Conservation (phyloP, 2,888 invertebrate genomes). For the Gymnocheta viridis region DNA sequence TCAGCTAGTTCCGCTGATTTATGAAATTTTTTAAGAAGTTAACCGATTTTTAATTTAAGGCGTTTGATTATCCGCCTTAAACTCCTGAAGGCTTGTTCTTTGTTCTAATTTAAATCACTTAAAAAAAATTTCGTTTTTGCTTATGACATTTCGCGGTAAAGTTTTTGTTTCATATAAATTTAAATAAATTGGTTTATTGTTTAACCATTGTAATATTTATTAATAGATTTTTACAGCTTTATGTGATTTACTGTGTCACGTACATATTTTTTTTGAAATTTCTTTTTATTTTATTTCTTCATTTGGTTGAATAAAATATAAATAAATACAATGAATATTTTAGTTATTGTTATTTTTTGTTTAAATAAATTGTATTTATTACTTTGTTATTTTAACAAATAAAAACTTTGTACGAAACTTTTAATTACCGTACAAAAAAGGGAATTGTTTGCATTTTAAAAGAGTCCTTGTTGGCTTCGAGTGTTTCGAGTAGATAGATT, state of each 20-base stretch:
- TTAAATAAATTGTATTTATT: slow-evolving; percentile 55
- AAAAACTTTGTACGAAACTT: slow-evolving; percentile 60
- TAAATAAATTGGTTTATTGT: slow-evolving; percentile 56
- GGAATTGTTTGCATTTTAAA: slow-evolving; percentile 23
- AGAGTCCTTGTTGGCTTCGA: slow-evolving; percentile 54
- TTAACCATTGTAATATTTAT: slow-evolving; percentile 46
- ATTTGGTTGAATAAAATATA: slow-evolving; percentile 22
- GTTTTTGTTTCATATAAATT: slow-evolving; percentile 9
- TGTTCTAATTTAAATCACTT: slow-evolving; percentile 3
- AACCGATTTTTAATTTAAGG: neutral
- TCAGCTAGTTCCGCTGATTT: too few relatives aligned
- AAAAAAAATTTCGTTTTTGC: neutral
- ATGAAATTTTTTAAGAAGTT: neutral
- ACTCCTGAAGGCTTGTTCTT: neutral
- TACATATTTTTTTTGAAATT: neutral
- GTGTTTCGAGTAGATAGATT: slow-evolving; percentile 24
- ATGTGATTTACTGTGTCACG: neutral
- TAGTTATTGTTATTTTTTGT: neutral
- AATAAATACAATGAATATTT: slow-evolving; percentile 40
- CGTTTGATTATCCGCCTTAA: neutral
- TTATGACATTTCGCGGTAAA: neutral
- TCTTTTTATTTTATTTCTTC: neutral
- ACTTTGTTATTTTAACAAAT: slow-evolving; percentile 63
- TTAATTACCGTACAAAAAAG: slow-evolving; percentile 57
- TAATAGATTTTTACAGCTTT: slow-evolving; percentile 26